These are phyloP conservation scores for Sphecodes monilicornis DNA, from an alignment of 2,888 invertebrate species.

Conservation along the genomic window DNA sequence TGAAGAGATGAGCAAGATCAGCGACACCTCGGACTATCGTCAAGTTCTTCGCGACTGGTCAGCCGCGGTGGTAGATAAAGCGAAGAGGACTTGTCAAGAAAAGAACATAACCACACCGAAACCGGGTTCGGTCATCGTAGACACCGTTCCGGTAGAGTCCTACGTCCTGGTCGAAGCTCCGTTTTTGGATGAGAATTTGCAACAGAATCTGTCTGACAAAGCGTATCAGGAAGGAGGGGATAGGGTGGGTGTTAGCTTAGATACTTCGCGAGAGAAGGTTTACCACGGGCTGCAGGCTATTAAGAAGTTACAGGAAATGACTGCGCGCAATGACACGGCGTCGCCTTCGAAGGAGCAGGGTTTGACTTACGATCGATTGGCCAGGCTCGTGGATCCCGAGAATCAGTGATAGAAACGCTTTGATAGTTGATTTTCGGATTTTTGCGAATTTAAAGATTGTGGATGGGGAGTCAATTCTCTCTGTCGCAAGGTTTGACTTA, in stretches of 20 bases:
- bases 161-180: conserved; percentile 74
- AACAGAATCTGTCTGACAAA: conserved; percentile 75
- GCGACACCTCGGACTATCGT: conserved; percentile 63
- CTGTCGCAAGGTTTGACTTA: neutral
- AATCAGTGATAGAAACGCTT: neutral
- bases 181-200: conserved; percentile 61
- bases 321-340: neutral
- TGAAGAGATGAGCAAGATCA: conserved; percentile 22
- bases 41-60: conserved; percentile 72
- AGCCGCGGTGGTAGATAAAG: conserved; percentile 45
- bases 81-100: conserved; percentile 34
- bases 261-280: conserved; percentile 69
- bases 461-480: no score
- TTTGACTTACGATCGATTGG: neutral
- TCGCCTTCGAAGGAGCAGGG: neutral
- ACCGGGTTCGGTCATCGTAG: conserved; percentile 75
- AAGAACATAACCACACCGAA: conserved; percentile 67
- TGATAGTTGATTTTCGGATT: no score
- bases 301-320: conserved; percentile 52
- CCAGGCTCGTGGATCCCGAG: conserved; percentile 21
- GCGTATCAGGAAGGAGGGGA: conserved; percentile 77
- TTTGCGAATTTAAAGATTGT: neutral
- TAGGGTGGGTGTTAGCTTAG: conserved; percentile 68
- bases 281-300: conserved; percentile 72
- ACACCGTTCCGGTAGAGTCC: conserved; percentile 61